A percentile compares a stretch with the other conserved stretches of the same genome.
phyloP scores from a whole-genome alignment of 2,797 vertebrate genomes.

The Xenentodon cancila region DNA sequence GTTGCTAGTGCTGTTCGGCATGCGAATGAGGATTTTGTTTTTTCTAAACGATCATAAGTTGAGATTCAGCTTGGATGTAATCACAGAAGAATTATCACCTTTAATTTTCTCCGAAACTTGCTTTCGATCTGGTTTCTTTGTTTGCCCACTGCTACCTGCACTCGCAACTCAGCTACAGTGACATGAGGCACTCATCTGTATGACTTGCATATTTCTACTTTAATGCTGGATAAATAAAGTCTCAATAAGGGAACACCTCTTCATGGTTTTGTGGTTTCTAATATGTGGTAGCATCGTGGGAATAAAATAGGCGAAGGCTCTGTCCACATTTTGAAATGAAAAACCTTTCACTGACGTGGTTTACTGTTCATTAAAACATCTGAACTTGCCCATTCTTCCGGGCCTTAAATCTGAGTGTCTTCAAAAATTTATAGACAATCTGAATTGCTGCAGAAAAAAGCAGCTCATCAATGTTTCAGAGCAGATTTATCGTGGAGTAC shows the following conservation, averaged over 20 bases:
- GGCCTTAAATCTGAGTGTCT: no score
- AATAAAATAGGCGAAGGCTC: no score
- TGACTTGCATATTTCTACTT: constrained; percentile 68
- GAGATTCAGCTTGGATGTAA: constrained; percentile 26
- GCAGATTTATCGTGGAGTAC: no score
- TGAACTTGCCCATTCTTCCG: no score
- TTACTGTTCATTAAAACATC: no score
- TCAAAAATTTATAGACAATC: no score
- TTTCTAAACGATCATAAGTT: constrained; percentile 22
- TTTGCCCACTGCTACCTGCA: constrained; percentile 58
- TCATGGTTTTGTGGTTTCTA: constrained; percentile 17
- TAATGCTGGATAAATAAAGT: constrained; percentile 72
- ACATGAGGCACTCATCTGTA: constrained; percentile 62
- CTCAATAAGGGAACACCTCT: constrained; percentile 31
- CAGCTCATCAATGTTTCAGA: no score
- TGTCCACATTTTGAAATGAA: no score
- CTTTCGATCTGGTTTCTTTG: constrained; percentile 52
- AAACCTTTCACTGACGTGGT: no score
- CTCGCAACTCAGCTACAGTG: constrained; percentile 53
- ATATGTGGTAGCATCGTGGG: background rate
- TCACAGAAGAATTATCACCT: constrained; percentile 32
- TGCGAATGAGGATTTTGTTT: constrained; percentile 38
- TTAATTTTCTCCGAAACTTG: constrained; percentile 29
- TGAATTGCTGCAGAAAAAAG: no score
- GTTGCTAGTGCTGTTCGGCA: constrained; percentile 47